A percentile compares a stretch with the other conserved stretches of the same genome.
Evolutionary conservation across 2,888 invertebrate genomes (phyloP).

Genomic region (Dyspetes luteomarginatus): DNA sequence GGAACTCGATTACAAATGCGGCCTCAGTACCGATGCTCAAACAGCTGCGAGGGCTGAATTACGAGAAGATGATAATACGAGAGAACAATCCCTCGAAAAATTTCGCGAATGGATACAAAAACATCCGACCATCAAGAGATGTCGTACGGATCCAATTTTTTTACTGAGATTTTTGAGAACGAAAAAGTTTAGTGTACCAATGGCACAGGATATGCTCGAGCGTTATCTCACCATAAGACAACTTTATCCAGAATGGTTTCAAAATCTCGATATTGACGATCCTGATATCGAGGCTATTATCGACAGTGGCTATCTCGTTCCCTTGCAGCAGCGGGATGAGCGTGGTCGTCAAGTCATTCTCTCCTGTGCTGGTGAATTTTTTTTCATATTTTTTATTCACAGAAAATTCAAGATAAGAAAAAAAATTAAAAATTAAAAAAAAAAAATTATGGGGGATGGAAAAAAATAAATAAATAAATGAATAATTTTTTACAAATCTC

Average conservation of each 20-base stretch:
- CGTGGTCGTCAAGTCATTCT: slow-evolving; percentile 91
- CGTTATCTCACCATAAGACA: slow-evolving; percentile 93
- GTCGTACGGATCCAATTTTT: slow-evolving; percentile 92
- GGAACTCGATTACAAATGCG: slow-evolving; percentile 73
- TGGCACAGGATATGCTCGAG: slow-evolving; percentile 94
- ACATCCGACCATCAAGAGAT: slow-evolving; percentile 92
- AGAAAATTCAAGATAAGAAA: background rate
- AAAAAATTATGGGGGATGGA: slow-evolving; percentile 15
- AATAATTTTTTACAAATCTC: too few species aligned
- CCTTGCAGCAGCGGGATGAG: slow-evolving; percentile 89
- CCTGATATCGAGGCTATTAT: slow-evolving; percentile 92
- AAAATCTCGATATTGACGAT: slow-evolving; percentile 91
- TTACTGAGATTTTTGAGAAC: slow-evolving; percentile 93
- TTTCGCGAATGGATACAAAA: slow-evolving; percentile 93
- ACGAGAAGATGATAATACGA: slow-evolving; percentile 90
- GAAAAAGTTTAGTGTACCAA: slow-evolving; percentile 93
- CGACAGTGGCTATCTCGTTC: slow-evolving; percentile 91
- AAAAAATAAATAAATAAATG: slow-evolving; percentile 6
- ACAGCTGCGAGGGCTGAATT: slow-evolving; percentile 85
- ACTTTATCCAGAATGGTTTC: slow-evolving; percentile 94
- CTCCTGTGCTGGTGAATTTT: slow-evolving; percentile 88
- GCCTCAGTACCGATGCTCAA: slow-evolving; percentile 71
- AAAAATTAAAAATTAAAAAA: too few species aligned
- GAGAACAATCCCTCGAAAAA: slow-evolving; percentile 90
- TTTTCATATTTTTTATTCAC: slow-evolving; percentile 63